phyloP scores from a whole-genome alignment of 2,888 invertebrate species.

The Zeuzera pyrina region DNA sequence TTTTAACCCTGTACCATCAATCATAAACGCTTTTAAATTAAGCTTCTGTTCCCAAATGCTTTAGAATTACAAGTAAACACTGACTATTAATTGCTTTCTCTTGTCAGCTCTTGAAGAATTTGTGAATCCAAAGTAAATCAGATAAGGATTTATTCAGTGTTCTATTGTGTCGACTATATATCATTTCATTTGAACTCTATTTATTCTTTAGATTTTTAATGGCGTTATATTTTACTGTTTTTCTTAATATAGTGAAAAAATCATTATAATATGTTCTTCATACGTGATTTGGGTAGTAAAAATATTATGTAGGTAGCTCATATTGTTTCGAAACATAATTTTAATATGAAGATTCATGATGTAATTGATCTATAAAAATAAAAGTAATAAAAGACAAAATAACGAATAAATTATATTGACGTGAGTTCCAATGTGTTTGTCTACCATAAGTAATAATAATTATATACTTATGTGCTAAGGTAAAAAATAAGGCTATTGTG shows the following conservation, averaged over 20 bases:
- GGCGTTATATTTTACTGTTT: no score
- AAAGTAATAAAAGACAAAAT: conserved; percentile 19
- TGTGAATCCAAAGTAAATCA: conserved; percentile 7
- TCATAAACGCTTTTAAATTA: conserved; percentile 29
- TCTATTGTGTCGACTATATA: no score
- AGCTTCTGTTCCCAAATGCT: conserved; percentile 15
- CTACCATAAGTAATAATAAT: conserved; percentile 19
- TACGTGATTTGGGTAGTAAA: no score
- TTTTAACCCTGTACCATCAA: conserved; percentile 29
- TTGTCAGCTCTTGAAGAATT: conserved; percentile 4
- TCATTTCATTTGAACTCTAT: no score
- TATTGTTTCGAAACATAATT: no score
- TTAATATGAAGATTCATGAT: no score
- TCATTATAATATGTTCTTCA: no score
- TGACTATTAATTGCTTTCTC: neutral
- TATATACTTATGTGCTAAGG: conserved; percentile 37
- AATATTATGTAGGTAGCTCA: no score
- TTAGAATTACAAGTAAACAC: conserved; percentile 22
- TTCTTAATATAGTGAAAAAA: no score
- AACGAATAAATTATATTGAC: conserved; percentile 40
- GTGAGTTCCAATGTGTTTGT: conserved; percentile 34
- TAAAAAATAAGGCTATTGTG: conserved; percentile 71
- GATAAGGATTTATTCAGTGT: no score
- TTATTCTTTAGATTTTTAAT: no score
- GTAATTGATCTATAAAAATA: no score